Base-by-base conservation (phyloP, 1,140 invertebrate genomes). In the Drosophila arizonae region DNA sequence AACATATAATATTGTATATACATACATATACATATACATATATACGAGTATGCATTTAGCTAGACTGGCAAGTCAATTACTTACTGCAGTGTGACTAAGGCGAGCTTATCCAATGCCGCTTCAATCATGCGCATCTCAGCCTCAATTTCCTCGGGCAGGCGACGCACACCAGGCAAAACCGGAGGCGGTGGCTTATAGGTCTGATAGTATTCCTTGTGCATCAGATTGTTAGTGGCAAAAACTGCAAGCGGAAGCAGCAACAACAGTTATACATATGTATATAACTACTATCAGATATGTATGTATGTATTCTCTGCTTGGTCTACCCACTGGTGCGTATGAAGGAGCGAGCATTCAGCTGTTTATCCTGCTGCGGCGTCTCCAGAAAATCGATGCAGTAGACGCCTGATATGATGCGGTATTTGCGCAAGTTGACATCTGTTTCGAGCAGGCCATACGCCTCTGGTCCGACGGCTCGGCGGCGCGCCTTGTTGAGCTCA, bases 81-180 rank as follows among this genome's bases (percentile, higher is more conserved):
- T 92, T 90, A 96, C 96, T 95, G 94, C 24, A 97, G 93, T 30
- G 94, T 95, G 36, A 96, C 93, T 6, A 95, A 84, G 2, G 94
- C 94, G 11, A 97, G 92, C 75, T 95, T 95, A 77, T 96, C 95
- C 81, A 96, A 93, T 24, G 96, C 94, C 17, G 93, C 93, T 75
- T 97, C 96, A 13, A 95, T 93, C 77, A 93, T 94, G 80, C 95
- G 95, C 77, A 96, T 94, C 81, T 97, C 96, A 0, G 94, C 94
- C 79, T 97, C 96, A 57, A 96, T 96, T 76, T 96, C 95, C 92
- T 97, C 96, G 0, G 96, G 96, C 6, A 95, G 94, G 62, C 95
- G 93, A 21, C 95, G 94, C 9, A 94, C 93, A 17, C 95, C 95
- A 0, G 94, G 93, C 3, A 94, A 93, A 0, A 93, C 93, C 0